phyloP scores from a whole-genome alignment of 1,140 invertebrate species.

The Cydia fagiglandana region DNA sequence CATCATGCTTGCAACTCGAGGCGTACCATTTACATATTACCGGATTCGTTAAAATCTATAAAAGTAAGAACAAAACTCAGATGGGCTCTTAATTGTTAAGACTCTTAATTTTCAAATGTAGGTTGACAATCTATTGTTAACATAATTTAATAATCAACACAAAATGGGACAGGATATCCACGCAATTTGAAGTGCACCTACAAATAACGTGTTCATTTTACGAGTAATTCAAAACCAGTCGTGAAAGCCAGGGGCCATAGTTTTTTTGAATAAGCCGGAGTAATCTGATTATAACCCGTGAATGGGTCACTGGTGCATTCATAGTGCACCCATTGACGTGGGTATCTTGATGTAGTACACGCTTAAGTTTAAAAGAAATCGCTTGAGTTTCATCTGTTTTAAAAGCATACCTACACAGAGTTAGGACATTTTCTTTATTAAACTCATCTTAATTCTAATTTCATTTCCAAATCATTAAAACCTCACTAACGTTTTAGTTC shows the following conservation, averaged over 20 bases:
- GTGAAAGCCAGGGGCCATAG: not conserved
- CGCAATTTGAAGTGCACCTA: constrained; percentile 33
- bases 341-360: constrained; percentile 2
- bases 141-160: no score
- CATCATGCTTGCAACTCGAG: no score
- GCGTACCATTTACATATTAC: no score
- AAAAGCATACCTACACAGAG: not conserved
- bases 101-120: no score
- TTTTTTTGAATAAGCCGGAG: not conserved
- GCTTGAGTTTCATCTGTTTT: not conserved
- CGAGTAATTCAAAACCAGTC: constrained; percentile 4
- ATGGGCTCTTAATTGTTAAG: no score
- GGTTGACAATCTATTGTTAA: no score
- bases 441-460: no score
- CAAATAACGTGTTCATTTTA: constrained; percentile 34
- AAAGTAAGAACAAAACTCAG: no score
- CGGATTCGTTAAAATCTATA: no score
- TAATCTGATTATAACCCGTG: constrained; percentile 26
- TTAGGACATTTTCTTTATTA: no score
- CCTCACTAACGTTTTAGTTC: no score
- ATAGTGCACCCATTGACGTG: constrained; percentile 22
- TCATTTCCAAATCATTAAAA: no score
- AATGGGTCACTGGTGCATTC: constrained; percentile 26
- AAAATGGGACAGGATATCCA: constrained; percentile 3
- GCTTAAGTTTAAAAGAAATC: not conserved